These are phyloP conservation scores for Odontamblyopus lacepedii DNA, from an alignment of 2,797 vertebrate genomes.

Conservation along the genomic window DNA sequence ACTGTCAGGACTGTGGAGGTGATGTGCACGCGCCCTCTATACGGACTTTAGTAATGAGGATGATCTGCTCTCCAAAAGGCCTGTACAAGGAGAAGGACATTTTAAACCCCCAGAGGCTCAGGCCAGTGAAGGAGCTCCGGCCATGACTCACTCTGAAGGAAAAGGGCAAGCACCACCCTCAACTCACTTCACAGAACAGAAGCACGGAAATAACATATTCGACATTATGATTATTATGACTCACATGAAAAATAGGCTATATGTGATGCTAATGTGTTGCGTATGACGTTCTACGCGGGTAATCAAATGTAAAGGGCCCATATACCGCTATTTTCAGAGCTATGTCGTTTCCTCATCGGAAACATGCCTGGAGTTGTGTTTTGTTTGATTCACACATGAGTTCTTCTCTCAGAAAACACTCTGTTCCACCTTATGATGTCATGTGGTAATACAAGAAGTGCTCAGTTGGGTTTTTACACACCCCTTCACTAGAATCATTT, in stretches of 20 bases:
- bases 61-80: conserved; percentile 57
- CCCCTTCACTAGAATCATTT: too few relatives aligned
- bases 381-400: too few relatives aligned
- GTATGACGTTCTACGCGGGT: background rate
- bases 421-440: too few relatives aligned
- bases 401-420: too few relatives aligned
- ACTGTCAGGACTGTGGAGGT: conserved; percentile 43
- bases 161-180: background rate
- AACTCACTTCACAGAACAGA: conserved; percentile 1
- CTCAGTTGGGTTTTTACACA: too few relatives aligned
- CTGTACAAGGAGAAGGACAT: conserved; percentile 53
- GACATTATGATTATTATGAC: background rate
- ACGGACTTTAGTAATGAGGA: conserved; percentile 60
- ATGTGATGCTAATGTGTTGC: background rate
- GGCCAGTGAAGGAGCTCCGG: conserved; percentile 35
- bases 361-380: too few relatives aligned
- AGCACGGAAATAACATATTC: conserved; percentile 8
- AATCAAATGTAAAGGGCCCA: background rate
- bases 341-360: too few relatives aligned
- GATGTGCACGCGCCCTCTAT: conserved; percentile 54
- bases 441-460: too few relatives aligned
- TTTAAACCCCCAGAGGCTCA: conserved; percentile 49
- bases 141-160: conserved; percentile 41
- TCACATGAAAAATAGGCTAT: background rate
- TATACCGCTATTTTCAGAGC: too few relatives aligned